Conservation (phyloP, 2,113 vertebrate species). For the Aptenodytes patagonicus region DNA sequence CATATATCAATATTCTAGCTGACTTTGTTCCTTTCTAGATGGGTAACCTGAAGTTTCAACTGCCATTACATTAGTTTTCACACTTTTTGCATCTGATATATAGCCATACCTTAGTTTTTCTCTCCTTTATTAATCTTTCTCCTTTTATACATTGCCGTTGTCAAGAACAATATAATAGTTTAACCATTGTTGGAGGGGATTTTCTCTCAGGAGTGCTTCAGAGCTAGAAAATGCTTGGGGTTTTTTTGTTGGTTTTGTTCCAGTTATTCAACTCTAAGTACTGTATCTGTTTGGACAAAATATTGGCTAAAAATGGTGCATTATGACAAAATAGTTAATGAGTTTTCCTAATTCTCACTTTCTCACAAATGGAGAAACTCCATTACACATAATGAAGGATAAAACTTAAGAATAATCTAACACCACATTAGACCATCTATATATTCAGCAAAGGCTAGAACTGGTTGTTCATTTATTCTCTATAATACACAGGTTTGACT, state of each 20-base stretch:
- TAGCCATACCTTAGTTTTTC: not conserved
- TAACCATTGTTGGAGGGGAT: not conserved
- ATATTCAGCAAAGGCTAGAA: slow-evolving; percentile 17
- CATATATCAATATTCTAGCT: not conserved
- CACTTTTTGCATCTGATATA: not conserved
- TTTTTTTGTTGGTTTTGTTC: not conserved
- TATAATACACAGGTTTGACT: not conserved
- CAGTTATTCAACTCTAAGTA: not conserved
- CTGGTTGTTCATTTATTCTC: slow-evolving; percentile 33
- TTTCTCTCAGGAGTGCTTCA: not conserved
- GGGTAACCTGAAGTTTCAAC: not conserved
- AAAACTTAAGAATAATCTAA: slow-evolving; percentile 21
- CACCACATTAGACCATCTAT: slow-evolving; percentile 14
- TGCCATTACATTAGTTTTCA: not conserved
- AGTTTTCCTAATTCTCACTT: slow-evolving; percentile 13
- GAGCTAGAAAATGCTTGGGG: not conserved
- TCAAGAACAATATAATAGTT: not conserved
- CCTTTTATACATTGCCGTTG: not conserved
- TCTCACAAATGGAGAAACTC: slow-evolving; percentile 32
- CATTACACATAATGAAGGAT: slow-evolving; percentile 15
- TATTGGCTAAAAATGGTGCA: slow-evolving; percentile 19
- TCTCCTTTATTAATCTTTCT: not conserved
- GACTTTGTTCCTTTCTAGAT: not conserved
- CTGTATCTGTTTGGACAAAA: not conserved
- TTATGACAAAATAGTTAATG: slow-evolving; percentile 16